Evolutionary conservation across 2,113 vertebrate species (phyloP).

Genomic region (Suricata suricatta): DNA sequence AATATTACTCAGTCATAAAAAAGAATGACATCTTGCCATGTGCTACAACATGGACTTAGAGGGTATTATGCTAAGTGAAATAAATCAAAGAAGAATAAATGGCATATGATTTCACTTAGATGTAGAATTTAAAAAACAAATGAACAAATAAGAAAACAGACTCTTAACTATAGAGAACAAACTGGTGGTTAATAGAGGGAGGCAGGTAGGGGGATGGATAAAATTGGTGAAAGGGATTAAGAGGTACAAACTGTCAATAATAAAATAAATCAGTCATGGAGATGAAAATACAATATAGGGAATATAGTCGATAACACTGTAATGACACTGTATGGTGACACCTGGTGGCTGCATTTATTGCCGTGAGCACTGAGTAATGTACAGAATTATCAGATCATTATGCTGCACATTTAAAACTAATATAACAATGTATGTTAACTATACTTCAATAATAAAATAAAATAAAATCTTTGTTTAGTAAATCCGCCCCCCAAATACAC

Average conservation of each 20-base stretch:
- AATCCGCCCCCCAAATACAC: background rate
- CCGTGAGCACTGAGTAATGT: background rate
- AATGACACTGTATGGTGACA: background rate
- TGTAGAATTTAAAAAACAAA: background rate
- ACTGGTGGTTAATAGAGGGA: background rate
- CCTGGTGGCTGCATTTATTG: background rate
- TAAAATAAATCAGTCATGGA: background rate
- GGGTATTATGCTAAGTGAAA: background rate
- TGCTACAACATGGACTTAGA: background rate
- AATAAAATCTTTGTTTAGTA: background rate
- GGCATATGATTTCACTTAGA: background rate
- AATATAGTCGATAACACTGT: background rate
- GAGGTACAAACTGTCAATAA: background rate
- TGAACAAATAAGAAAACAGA: background rate
- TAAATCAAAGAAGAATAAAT: background rate
- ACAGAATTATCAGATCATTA: background rate
- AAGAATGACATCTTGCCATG: background rate
- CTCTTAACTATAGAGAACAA: background rate
- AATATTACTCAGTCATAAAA: background rate
- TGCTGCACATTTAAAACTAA: background rate
- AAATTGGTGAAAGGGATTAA: background rate
- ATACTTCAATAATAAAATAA: background rate
- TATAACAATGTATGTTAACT: background rate
- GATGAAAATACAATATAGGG: background rate
- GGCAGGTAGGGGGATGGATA: background rate